A percentile compares a stretch with the other conserved stretches of the same genome.
Evolutionary conservation across 2,888 invertebrate species (phyloP).

Genomic region (Latheticus oryzae): DNA sequence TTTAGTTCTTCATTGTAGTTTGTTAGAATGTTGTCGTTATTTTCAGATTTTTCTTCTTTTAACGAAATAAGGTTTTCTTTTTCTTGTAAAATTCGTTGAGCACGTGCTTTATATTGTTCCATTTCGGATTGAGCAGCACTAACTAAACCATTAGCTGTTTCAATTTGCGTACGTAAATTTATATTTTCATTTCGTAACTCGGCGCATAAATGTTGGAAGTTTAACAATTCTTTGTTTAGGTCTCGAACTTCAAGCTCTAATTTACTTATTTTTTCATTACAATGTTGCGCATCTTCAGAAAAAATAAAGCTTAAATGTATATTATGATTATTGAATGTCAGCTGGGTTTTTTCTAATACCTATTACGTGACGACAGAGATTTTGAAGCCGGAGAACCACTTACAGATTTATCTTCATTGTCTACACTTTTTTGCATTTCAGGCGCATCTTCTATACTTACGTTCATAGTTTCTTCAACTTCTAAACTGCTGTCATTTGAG

Average conservation of each 20-base stretch:
- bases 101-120: constrained; percentile 82
- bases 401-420: too few species aligned
- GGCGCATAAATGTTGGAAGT: constrained; percentile 60
- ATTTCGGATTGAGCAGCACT: constrained; percentile 68
- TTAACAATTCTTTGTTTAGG: constrained; percentile 58
- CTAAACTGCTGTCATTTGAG: too few species aligned
- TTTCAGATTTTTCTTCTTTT: constrained; percentile 50
- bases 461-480: too few species aligned
- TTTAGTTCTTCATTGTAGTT: constrained; percentile 58
- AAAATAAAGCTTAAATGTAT: constrained; percentile 49
- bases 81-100: constrained; percentile 79
- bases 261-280: constrained; percentile 57
- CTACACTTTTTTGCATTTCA: too few species aligned
- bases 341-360: constrained; percentile 14
- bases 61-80: constrained; percentile 78
- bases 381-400: constrained; percentile 19
- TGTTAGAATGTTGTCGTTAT: constrained; percentile 49
- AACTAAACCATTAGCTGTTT: constrained; percentile 56
- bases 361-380: constrained; percentile 32
- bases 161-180: constrained; percentile 57
- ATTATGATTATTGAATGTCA: neutral
- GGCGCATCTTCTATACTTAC: too few species aligned
- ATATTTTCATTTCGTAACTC: constrained; percentile 59
- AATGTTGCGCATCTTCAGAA: constrained; percentile 51
- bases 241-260: constrained; percentile 58